phyloP scores from a whole-genome alignment of 2,797 vertebrate species.

The Aythya fuligula region DNA sequence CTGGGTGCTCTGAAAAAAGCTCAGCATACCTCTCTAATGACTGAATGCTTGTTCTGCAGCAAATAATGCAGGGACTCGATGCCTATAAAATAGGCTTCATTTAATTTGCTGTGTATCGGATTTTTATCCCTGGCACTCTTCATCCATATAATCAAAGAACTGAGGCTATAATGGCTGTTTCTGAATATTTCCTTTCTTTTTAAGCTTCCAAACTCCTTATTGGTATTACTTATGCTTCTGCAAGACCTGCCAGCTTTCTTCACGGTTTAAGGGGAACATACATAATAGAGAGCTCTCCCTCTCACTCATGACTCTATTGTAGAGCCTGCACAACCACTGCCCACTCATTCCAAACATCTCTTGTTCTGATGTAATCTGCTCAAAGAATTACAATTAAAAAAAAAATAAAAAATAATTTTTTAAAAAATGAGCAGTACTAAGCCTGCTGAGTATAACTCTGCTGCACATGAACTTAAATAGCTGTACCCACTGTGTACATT shows the following conservation, averaged over 20 bases:
- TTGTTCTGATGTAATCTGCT: not conserved
- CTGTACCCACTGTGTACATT: not conserved
- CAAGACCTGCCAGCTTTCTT: not conserved
- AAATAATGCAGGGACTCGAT: not conserved
- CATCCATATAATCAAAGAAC: constrained; percentile 10
- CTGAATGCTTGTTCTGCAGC: not conserved
- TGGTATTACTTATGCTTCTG: not conserved
- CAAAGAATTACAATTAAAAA: not conserved
- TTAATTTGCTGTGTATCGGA: not conserved
- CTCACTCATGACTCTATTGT: not conserved
- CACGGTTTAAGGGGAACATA: not conserved
- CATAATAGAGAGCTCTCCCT: not conserved
- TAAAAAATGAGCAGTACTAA: not conserved
- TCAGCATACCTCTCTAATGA: not conserved
- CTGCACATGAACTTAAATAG: not conserved
- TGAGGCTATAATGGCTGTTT: not conserved
- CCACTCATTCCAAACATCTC: not conserved
- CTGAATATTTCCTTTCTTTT: constrained; percentile 38
- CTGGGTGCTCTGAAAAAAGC: not conserved
- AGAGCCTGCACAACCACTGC: constrained; percentile 6
- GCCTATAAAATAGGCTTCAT: not conserved
- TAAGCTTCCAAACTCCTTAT: not conserved
- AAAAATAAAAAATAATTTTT: not conserved
- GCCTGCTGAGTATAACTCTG: not conserved
- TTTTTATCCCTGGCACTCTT: not conserved